A percentile compares a stretch with the other conserved stretches of the same genome.
Evolutionary conservation across 2,888 invertebrate species (phyloP).

Genomic region (Allolobophora icterica): DNA sequence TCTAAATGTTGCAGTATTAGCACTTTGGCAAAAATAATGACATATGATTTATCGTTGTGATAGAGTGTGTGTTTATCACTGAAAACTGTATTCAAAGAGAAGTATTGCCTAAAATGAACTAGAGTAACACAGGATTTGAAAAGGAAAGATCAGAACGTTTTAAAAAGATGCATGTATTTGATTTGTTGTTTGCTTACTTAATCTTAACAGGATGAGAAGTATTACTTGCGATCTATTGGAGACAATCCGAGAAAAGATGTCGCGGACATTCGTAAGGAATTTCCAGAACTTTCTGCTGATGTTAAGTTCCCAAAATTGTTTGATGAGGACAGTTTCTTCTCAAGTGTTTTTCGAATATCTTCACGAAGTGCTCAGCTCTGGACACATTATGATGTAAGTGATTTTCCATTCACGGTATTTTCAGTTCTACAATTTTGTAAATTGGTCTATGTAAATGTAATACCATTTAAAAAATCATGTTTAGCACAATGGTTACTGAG

Average conservation of each 20-base stretch:
- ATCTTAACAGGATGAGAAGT: constrained; percentile 58
- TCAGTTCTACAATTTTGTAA: neutral
- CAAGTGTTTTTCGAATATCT: constrained; percentile 69
- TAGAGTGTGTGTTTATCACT: too few relatives aligned
- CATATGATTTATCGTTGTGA: too few relatives aligned
- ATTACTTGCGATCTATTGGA: constrained; percentile 67
- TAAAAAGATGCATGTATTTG: too few relatives aligned
- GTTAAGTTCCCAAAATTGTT: constrained; percentile 66
- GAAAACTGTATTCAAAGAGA: too few relatives aligned
- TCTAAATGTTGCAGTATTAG: too few relatives aligned
- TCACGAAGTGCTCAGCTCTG: constrained; percentile 68
- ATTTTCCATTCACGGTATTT: neutral
- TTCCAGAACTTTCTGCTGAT: constrained; percentile 67
- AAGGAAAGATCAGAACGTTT: too few relatives aligned
- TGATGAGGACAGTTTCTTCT: constrained; percentile 66
- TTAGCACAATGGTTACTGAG: neutral
- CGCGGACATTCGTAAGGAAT: constrained; percentile 67
- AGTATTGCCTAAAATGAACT: too few relatives aligned
- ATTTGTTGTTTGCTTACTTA: neutral
- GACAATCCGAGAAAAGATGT: constrained; percentile 67
- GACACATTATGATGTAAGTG: constrained; percentile 70
- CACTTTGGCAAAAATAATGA: too few relatives aligned
- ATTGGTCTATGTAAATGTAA: constrained; percentile 11
- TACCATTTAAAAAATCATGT: constrained; percentile 1
- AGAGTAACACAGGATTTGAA: too few relatives aligned